phyloP scores from a whole-genome alignment of 2,113 vertebrate genomes.

The Anthoscopus minutus region DNA sequence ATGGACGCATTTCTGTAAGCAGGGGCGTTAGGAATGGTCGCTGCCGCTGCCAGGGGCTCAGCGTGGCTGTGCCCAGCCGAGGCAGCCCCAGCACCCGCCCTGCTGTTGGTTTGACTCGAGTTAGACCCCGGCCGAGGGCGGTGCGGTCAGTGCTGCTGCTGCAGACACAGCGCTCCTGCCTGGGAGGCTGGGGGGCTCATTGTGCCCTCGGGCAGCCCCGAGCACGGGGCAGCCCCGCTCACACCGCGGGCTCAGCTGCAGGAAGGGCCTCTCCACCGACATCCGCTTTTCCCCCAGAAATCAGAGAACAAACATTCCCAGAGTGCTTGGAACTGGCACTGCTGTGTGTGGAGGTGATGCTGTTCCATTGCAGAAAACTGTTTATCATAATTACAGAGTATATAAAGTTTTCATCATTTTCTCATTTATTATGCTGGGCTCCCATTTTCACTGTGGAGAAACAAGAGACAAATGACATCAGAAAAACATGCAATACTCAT shows the following conservation, averaged over 20 bases:
- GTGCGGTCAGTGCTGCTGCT: fast-evolving
- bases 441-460: background rate
- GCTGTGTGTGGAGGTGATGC: background rate
- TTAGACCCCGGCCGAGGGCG: background rate
- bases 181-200: fast-evolving
- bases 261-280: background rate
- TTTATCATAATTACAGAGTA: background rate
- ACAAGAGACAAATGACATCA: background rate
- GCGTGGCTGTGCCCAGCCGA: fast-evolving
- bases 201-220: background rate
- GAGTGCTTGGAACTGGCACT: background rate
- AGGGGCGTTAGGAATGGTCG: fast-evolving
- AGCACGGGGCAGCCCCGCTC: background rate
- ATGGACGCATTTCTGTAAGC: fast-evolving
- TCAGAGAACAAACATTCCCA: background rate
- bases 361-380: background rate
- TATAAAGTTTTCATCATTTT: background rate
- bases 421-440: background rate
- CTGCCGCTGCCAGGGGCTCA: background rate
- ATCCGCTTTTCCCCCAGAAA: background rate
- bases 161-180: background rate
- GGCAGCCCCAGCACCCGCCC: fast-evolving
- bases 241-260: background rate
- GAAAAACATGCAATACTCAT: background rate
- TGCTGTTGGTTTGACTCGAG: fast-evolving